These are phyloP conservation scores for Nomada ferruginata DNA, from an alignment of 2,888 invertebrate genomes.

Conservation along the genomic window DNA sequence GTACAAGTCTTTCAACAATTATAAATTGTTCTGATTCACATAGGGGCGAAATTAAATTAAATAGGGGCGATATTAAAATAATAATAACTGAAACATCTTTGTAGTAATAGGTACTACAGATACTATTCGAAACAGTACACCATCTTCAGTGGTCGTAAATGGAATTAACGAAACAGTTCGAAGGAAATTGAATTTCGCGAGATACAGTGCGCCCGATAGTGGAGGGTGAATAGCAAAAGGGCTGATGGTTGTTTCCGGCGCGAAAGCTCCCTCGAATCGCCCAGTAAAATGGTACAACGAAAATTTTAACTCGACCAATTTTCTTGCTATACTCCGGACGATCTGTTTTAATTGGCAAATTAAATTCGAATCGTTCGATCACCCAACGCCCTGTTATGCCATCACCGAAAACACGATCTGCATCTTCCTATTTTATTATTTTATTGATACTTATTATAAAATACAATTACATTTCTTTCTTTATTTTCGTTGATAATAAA, in stretches of 20 bases:
- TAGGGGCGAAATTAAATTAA: no score
- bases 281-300: constrained; percentile 21
- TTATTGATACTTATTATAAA: no score
- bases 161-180: constrained; percentile 23
- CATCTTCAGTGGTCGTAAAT: background rate
- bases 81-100: background rate
- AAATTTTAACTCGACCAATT: constrained; percentile 28
- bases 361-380: constrained; percentile 8
- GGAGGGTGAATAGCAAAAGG: background rate
- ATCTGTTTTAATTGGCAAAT: no score
- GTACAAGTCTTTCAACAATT: no score
- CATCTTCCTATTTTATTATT: background rate
- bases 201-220: background rate
- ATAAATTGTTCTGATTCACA: no score
- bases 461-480: no score
- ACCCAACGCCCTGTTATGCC: no score
- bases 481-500: no score
- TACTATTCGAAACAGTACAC: background rate
- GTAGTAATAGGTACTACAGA: background rate
- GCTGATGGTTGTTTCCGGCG: background rate
- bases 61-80: no score
- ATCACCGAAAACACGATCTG: no score
- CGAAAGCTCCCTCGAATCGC: constrained; percentile 14
- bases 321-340: background rate
- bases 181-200: constrained; percentile 38